Evolutionary conservation across 2,797 vertebrate genomes (phyloP).

Genomic region (Anas flavirostris): DNA sequence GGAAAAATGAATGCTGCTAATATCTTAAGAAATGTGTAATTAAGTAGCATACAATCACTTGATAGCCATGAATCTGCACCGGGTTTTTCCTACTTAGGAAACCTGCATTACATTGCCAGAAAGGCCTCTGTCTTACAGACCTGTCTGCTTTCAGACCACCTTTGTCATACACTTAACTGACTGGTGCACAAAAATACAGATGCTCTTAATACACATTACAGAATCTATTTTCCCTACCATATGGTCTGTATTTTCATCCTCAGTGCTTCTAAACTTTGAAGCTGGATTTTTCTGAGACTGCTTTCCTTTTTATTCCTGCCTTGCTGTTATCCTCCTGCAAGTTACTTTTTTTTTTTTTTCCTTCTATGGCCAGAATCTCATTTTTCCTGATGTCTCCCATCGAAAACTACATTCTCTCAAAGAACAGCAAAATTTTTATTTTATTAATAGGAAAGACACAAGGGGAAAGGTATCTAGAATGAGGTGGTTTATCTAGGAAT

Average conservation of each 20-base stretch:
- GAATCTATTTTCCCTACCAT: background rate
- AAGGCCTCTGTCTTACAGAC: background rate
- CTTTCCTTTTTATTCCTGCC: background rate
- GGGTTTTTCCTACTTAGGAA: background rate
- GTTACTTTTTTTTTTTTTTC: background rate
- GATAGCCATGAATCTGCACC: background rate
- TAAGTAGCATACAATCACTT: background rate
- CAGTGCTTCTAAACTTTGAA: background rate
- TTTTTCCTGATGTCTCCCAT: background rate
- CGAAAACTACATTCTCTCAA: background rate
- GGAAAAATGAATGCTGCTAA: background rate
- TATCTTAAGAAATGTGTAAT: background rate
- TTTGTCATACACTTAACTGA: background rate
- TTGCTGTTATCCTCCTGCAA: background rate
- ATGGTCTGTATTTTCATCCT: background rate
- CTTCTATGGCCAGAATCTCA: background rate
- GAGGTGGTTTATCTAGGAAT: background rate
- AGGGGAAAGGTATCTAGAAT: background rate
- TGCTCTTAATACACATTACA: background rate
- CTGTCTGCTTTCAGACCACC: background rate
- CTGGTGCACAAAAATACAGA: background rate
- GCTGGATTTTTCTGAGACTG: background rate
- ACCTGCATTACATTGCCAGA: background rate
- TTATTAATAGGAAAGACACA: background rate
- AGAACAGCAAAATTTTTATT: background rate